Percentiles rank a stretch among this genome's conserved stretches.
Evolutionary conservation across 2,888 invertebrate genomes (phyloP).

Genomic region (Carabus problematicus): DNA sequence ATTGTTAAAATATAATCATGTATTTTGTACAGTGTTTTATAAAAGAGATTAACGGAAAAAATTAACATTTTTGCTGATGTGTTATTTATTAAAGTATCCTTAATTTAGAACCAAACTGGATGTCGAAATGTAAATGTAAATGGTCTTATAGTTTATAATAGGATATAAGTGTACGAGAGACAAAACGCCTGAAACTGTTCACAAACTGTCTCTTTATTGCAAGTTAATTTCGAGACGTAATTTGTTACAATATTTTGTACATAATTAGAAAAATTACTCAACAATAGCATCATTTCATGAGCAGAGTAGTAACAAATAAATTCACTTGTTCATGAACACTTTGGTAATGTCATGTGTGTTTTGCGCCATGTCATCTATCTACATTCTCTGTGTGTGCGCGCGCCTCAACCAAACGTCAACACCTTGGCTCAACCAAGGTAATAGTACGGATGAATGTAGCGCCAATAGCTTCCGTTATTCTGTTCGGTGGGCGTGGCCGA

Average conservation of each 20-base stretch:
- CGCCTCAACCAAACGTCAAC: not conserved
- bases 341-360: not conserved
- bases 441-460: slow-evolving; percentile 66
- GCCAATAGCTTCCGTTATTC: slow-evolving; percentile 59
- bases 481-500: slow-evolving; percentile 23
- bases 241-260: slow-evolving; percentile 27
- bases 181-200: not conserved
- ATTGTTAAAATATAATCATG: slow-evolving; percentile 37
- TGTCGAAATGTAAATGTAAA: too few relatives aligned
- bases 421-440: slow-evolving; percentile 59
- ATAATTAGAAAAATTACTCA: not conserved
- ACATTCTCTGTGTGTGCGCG: slow-evolving; percentile 9
- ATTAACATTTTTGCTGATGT: not conserved
- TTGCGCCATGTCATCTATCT: not conserved
- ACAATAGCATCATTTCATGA: too few relatives aligned
- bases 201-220: slow-evolving; percentile 33
- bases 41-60: slow-evolving; percentile 37
- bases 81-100: slow-evolving; percentile 1
- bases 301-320: too few relatives aligned
- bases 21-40: slow-evolving; percentile 43
- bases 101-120: too few relatives aligned
- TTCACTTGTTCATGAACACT: not conserved
- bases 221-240: slow-evolving; percentile 22
- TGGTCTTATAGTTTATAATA: too few relatives aligned
- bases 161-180: not conserved